Evolutionary conservation across 30 jellyfish, hydroid and myxozoan species (phyloP), one percentile per base, ranked within the genome.

Genomic region (Chrysaora quinquecirrha): DNA sequence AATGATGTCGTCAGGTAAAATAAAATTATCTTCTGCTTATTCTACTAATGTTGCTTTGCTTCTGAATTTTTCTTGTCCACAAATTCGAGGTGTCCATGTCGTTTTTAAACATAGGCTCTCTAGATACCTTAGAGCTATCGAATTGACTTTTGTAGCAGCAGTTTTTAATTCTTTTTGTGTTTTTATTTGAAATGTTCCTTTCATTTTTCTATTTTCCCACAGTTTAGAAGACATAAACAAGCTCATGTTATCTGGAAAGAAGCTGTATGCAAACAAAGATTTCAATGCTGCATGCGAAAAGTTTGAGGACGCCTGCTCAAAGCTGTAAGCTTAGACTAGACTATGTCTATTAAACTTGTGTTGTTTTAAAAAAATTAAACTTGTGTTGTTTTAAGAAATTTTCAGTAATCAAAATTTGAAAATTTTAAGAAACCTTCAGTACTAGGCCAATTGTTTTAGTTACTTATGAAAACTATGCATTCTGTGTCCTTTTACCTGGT

Each of bases 171-270:
- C 54, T 6, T 14, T 38, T 38, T 14, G 6, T 38, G 54, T 38
- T 38, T 38, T 38, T 38, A 38, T 38, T n/a, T n/a, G n/a, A n/a
- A n/a, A n/a, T 14, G 54, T 38, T 14, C 54, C 54, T 3, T 38
- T 3, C 14, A 6, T 38, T 3, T 38, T 38, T 6, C 54, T 38
- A 38, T 38, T 38, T 3, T 38, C 14, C 14, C 54, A 38, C 14
- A 80, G 84, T 38, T 80, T 72, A 48, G 89, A 35, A 21, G 93
- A 76, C 14, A 46, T 90, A 30, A 64, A 71, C 71, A 87, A 79
- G 43, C 65, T 90, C 38, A 84, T 90, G 86, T 75, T 94, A 25
- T 74, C 35, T 34, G 97, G 97, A 24, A 90, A 90, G 58, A 56
- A 46, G 43, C 75, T 70, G 1, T 70, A 52, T 32, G 78, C 86